These are phyloP conservation scores for Platichthys flesus DNA, from an alignment of 2,113 vertebrate genomes.

Conservation along the genomic window DNA sequence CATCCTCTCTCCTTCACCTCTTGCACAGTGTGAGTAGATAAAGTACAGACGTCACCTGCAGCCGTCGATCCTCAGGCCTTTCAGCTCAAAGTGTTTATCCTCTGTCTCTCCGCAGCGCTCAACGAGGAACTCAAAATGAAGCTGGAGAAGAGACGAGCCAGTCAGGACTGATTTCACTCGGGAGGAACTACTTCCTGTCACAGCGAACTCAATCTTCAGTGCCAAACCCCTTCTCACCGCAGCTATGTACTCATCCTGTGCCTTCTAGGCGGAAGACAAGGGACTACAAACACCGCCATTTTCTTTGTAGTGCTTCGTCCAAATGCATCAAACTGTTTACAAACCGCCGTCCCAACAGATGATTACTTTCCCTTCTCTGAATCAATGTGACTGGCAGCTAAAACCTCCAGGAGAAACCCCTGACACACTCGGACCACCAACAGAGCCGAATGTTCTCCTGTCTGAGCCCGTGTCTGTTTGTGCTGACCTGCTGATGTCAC, in stretches of 20 bases:
- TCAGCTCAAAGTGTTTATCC: not conserved
- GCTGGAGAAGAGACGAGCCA: slow-evolving; percentile 81
- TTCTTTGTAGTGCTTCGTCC: slow-evolving; percentile 11
- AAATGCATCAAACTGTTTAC: slow-evolving; percentile 53
- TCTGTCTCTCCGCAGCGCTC: slow-evolving; percentile 65
- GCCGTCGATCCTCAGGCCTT: not conserved
- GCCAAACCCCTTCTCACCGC: slow-evolving; percentile 58
- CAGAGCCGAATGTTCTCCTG: slow-evolving; percentile 55
- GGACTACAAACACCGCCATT: slow-evolving; percentile 30
- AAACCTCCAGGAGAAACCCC: slow-evolving; percentile 3
- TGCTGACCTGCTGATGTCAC: slow-evolving; percentile 41
- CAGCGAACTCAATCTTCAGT: slow-evolving; percentile 40
- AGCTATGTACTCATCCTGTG: slow-evolving; percentile 74
- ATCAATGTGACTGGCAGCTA: slow-evolving; percentile 39
- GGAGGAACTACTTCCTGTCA: slow-evolving; percentile 18
- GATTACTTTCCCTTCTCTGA: slow-evolving; percentile 13
- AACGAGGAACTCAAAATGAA: slow-evolving; percentile 84
- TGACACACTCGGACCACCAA: slow-evolving; percentile 36
- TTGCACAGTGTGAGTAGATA: slow-evolving; percentile 77
- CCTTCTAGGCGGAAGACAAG: slow-evolving; percentile 73
- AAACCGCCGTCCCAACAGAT: slow-evolving; percentile 16
- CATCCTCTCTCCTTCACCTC: slow-evolving; percentile 82
- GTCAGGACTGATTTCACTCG: slow-evolving; percentile 73
- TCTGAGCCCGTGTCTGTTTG: slow-evolving; percentile 42
- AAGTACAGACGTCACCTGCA: not conserved